A percentile compares a stretch with the other conserved stretches of the same genome.
Conservation (phyloP, 2,113 vertebrate genomes). For the Bostrychus sinensis region DNA sequence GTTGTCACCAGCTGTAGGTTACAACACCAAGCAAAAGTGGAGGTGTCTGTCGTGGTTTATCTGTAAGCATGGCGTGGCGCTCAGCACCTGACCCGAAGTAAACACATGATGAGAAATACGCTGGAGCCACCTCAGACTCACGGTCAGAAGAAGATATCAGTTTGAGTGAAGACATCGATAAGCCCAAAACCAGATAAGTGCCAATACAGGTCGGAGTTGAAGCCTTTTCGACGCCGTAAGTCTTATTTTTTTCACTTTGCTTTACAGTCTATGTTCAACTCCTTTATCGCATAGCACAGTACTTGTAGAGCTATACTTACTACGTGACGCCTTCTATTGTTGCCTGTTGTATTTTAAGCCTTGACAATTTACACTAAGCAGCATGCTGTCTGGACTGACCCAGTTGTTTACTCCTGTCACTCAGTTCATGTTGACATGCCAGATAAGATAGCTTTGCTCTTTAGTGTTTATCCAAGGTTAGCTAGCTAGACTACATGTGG, state of each 20-base stretch:
- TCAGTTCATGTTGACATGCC: slow-evolving; percentile 5
- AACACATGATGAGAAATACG: background rate
- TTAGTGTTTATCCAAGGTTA: background rate
- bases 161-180: slow-evolving; percentile 42
- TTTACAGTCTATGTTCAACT: background rate
- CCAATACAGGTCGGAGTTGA: slow-evolving; percentile 55
- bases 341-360: slow-evolving; percentile 3
- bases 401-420: slow-evolving; percentile 24
- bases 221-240: slow-evolving; percentile 59
- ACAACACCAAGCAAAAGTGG: slow-evolving; percentile 50
- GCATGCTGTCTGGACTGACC: slow-evolving; percentile 12
- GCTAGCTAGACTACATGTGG: background rate
- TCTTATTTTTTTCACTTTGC: slow-evolving; percentile 7
- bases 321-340: background rate
- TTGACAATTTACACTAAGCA: slow-evolving; percentile 19
- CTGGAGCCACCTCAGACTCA: slow-evolving; percentile 18
- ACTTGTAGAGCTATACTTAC: slow-evolving; percentile 15
- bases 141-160: slow-evolving; percentile 11
- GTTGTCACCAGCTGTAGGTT: slow-evolving; percentile 73
- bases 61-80: background rate
- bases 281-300: background rate
- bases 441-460: background rate
- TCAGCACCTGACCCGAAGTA: background rate
- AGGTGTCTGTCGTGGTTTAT: background rate
- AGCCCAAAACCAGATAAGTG: slow-evolving; percentile 46